Conservation (phyloP, 2,888 invertebrate species). For the Drosophila leonis region DNA sequence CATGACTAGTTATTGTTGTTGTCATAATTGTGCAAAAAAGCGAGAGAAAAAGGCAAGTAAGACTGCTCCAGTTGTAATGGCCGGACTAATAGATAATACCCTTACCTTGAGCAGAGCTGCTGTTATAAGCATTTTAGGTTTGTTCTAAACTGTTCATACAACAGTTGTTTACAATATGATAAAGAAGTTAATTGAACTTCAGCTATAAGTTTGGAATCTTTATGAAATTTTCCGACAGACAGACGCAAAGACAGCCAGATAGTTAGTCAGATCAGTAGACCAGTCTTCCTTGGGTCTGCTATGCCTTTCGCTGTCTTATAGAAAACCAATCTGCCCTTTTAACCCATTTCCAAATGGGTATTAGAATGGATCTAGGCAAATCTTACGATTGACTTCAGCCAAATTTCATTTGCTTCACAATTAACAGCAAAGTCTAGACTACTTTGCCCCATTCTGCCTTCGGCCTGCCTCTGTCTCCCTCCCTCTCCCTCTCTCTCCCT, state of each 20-base stretch:
- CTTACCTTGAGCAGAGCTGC: too few relatives aligned
- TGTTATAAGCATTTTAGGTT: not conserved
- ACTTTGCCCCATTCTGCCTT: not conserved
- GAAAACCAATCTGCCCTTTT: not conserved
- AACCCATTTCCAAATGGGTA: not conserved
- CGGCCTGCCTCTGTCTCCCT: not conserved
- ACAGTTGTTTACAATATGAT: not conserved
- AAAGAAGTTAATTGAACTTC: not conserved
- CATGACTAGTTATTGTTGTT: constrained; percentile 58
- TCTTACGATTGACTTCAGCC: not conserved
- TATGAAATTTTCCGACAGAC: not conserved
- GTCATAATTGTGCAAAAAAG: constrained; percentile 72
- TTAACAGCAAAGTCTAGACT: constrained; percentile 1
- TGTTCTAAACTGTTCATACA: not conserved
- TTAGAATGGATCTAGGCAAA: not conserved
- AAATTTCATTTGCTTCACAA: constrained; percentile 5
- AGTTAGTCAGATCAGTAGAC: too few relatives aligned
- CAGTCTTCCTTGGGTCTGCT: too few relatives aligned
- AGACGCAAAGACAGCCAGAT: not conserved
- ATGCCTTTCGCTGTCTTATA: too few relatives aligned
- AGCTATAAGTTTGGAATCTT: not conserved
- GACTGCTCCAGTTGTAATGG: not conserved
- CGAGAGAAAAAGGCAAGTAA: constrained; percentile 27
- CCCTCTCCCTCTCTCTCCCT: too few relatives aligned
- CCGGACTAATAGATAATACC: not conserved